Evolutionary conservation across 2,797 vertebrate genomes (phyloP).

Genomic region (Semaprochilodus insignis): DNA sequence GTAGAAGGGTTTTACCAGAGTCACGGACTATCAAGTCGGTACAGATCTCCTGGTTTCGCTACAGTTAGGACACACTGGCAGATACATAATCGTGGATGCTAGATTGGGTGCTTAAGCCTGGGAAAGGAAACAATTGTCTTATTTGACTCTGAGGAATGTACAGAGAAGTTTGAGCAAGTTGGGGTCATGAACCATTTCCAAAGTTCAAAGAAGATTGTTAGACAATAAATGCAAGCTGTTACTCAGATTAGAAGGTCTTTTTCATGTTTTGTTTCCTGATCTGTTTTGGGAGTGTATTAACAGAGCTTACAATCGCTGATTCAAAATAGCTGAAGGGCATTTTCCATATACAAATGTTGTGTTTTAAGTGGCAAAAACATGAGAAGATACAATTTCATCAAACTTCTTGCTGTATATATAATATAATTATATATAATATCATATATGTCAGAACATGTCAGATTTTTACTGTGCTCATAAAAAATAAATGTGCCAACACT

Average conservation of each 20-base stretch:
- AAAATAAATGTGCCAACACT: too few species aligned
- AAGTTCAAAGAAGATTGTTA: background rate
- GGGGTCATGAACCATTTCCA: background rate
- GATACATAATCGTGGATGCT: conserved; percentile 14
- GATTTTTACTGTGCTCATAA: too few species aligned
- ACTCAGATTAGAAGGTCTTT: background rate
- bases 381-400: background rate
- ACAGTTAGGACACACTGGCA: conserved; percentile 41
- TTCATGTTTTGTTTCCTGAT: background rate
- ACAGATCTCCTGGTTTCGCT: conserved; percentile 44
- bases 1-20: conserved; percentile 66
- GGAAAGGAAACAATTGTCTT: conserved; percentile 32
- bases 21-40: conserved; percentile 72
- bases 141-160: conserved; percentile 14
- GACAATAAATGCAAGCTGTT: background rate
- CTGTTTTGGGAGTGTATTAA: background rate
- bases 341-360: too few species aligned
- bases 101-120: conserved; percentile 15
- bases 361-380: too few species aligned
- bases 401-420: background rate
- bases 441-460: too few species aligned
- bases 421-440: background rate
- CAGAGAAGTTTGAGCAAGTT: conserved; percentile 18
- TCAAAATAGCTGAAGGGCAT: too few species aligned
- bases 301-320: too few species aligned